Base-by-base conservation (phyloP, 2,113 vertebrate species). In the Gadus macrocephalus region DNA sequence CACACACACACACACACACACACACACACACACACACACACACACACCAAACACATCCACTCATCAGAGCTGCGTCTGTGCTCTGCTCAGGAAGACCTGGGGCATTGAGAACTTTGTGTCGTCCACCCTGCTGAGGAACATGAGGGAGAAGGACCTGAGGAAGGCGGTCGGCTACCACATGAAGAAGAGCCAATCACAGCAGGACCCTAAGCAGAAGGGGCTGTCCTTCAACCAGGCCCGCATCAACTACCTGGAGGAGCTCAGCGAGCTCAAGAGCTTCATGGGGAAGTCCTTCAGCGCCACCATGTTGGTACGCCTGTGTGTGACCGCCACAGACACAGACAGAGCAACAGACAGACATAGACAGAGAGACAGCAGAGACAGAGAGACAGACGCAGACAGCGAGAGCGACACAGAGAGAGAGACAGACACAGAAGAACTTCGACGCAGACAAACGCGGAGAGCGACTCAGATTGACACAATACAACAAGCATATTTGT, bases 31-130 rank as follows among this genome's bases (percentile, higher is more conserved):
- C 35, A 59, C 15, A 11, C 19, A 12, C 35, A 14, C 20, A 6
- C 31, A 9, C 3, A 28, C 67, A n/a, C 25, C 25, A 25, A 25
- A 17, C 11, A 62, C 53, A 53, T 55, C 49, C n/a, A 38, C 38
- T 8, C 15, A 64, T 12, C 22, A 58, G 67, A n/a, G 15, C 4
- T 35, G 20, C 75, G n/a, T 64, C 17, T 81, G 15, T 72, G 58
- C 71, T 81, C 76, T 7, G 56, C 79, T 69, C 87, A 98, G 97
- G 88, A 98, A 95, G 84, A 96, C 95, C 20, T 99, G 96, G 97
- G 96, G 97, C 62, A 96, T 98, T 0, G 97, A 98, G 73, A 98
- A 95, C 87, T 98, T 99, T 88, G 93, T 99, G 73, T 98, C 97
- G 0, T 95, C 94, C 81, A 99, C 97, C 15, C 77, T 99, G 83